phyloP scores from a whole-genome alignment of 2,113 vertebrate species.

The Zonotrichia leucophrys region DNA sequence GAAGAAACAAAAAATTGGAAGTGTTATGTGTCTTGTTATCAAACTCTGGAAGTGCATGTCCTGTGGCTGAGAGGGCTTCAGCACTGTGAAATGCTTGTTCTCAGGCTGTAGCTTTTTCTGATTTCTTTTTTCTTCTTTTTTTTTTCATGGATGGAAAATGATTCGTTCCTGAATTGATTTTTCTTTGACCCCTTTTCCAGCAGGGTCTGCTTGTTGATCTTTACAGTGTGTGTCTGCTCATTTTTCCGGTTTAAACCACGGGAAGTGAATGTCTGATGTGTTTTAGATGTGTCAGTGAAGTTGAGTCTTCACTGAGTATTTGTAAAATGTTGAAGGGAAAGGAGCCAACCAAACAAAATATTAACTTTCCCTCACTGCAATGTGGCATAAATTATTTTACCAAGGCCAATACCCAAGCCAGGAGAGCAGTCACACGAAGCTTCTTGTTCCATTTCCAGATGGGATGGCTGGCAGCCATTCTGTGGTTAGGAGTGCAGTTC shows the following conservation, averaged over 20 bases:
- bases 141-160: not conserved
- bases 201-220: not conserved
- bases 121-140: not conserved
- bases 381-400: not conserved
- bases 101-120: not conserved
- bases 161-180: slow-evolving; percentile 13
- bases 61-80: not conserved
- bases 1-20: not conserved
- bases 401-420: not conserved
- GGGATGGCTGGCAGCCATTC: not conserved
- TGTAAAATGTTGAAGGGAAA: not conserved
- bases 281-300: not conserved
- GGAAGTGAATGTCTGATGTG: not conserved
- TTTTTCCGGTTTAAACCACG: not conserved
- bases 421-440: not conserved
- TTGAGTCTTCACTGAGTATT: not conserved
- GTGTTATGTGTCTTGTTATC: not conserved
- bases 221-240: not conserved
- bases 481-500: not conserved
- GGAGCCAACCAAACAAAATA: not conserved
- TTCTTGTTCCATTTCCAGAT: not conserved
- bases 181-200: not conserved
- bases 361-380: not conserved
- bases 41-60: not conserved
- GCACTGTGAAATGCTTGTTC: not conserved